Evolutionary conservation across 2,797 vertebrate species (phyloP).

Genomic region (Gambelia wislizenii): DNA sequence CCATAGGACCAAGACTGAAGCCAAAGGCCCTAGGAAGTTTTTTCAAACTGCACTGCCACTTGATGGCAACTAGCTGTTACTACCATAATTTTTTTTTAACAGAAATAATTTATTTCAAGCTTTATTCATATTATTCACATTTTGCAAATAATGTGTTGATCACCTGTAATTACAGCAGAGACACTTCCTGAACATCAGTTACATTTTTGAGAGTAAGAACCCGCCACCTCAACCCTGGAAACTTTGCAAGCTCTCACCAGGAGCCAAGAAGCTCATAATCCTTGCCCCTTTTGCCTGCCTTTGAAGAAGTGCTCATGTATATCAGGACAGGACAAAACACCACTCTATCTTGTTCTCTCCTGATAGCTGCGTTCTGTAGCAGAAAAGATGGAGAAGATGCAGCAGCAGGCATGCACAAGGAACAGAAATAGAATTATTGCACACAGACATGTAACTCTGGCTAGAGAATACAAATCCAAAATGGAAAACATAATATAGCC

Average conservation of each 20-base stretch:
- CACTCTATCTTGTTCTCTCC: neutral
- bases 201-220: too few species aligned
- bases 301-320: neutral
- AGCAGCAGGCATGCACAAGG: neutral
- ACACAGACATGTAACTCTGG: neutral
- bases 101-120: neutral
- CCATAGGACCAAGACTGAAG: neutral
- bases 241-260: neutral
- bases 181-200: too few species aligned
- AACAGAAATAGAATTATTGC: neutral
- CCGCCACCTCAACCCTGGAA: neutral
- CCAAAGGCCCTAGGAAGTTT: neutral
- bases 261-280: neutral
- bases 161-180: neutral
- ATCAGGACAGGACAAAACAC: neutral
- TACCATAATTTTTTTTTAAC: neutral
- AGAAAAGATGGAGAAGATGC: neutral
- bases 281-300: neutral
- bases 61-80: constrained; percentile 39
- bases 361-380: neutral
- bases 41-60: constrained; percentile 65
- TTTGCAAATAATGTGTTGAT: neutral
- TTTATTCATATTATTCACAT: neutral
- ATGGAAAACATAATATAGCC: neutral
- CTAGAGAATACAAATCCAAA: neutral